Evolutionary conservation across 1,140 invertebrate genomes (phyloP).

Genomic region (Drosophila seguyi): DNA sequence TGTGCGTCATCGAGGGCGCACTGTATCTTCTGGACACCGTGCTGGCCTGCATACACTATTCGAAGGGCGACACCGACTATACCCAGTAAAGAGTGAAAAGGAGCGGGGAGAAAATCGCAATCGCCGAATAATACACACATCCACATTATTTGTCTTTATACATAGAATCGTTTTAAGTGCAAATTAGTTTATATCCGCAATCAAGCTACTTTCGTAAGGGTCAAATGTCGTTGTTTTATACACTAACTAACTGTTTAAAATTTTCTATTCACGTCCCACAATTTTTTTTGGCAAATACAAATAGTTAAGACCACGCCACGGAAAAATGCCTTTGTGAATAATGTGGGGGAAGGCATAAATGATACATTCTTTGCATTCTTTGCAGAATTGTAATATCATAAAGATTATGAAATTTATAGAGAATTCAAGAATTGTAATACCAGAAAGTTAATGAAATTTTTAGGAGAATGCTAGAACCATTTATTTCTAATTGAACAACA

Average conservation of each 20-base stretch:
- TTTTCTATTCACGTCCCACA: slow-evolving; percentile 15
- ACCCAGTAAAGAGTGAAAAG: slow-evolving; percentile 47
- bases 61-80: slow-evolving; percentile 87
- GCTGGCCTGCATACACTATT: slow-evolving; percentile 90
- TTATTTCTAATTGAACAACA: too few relatives aligned
- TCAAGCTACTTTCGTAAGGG: slow-evolving; percentile 46
- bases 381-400: too few relatives aligned
- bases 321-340: slow-evolving; percentile 1
- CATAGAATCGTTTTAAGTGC: slow-evolving; percentile 67
- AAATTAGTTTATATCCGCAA: slow-evolving; percentile 69
- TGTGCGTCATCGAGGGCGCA: slow-evolving; percentile 92
- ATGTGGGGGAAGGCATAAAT: too few relatives aligned
- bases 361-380: neutral
- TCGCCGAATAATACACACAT: slow-evolving; percentile 59
- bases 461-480: too few relatives aligned
- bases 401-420: too few relatives aligned
- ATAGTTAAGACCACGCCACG: slow-evolving; percentile 60
- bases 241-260: slow-evolving; percentile 25
- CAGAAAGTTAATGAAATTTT: neutral
- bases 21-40: slow-evolving; percentile 92
- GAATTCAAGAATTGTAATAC: neutral
- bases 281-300: slow-evolving; percentile 63
- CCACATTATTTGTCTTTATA: slow-evolving; percentile 46
- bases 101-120: slow-evolving; percentile 28
- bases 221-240: slow-evolving; percentile 41